These are phyloP conservation scores for Mormyrus proboscirostris DNA, from an alignment of 2,797 vertebrate genomes.

Conservation along the genomic window DNA sequence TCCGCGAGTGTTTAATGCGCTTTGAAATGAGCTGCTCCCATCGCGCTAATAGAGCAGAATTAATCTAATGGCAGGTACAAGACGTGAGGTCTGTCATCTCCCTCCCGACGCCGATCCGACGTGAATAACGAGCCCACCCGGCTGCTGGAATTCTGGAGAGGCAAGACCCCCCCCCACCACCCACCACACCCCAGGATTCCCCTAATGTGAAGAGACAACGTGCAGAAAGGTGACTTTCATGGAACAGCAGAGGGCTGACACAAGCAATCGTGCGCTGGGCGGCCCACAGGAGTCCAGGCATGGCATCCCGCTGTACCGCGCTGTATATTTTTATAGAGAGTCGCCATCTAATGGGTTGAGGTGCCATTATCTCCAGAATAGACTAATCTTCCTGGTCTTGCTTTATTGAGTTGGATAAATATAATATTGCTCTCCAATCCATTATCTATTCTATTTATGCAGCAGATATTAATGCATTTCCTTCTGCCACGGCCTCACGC, in stretches of 20 bases:
- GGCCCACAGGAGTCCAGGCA: conserved; percentile 48
- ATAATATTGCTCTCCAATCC: conserved; percentile 66
- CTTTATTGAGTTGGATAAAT: conserved; percentile 73
- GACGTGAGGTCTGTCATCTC: conserved; percentile 26
- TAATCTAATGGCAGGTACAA: conserved; percentile 31
- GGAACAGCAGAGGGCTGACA: conserved; percentile 56
- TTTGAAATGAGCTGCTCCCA: conserved; percentile 29
- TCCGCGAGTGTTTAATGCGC: conserved; percentile 27
- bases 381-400: conserved; percentile 65
- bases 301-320: conserved; percentile 42
- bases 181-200: conserved; percentile 1
- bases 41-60: conserved; percentile 28
- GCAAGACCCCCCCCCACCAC: neutral
- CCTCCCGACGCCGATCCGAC: conserved; percentile 23
- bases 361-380: conserved; percentile 68
- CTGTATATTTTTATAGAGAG: conserved; percentile 29
- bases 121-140: conserved; percentile 32
- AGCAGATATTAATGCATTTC: conserved; percentile 54
- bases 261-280: conserved; percentile 52
- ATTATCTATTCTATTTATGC: conserved; percentile 68
- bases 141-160: conserved; percentile 22
- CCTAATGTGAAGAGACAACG: conserved; percentile 23
- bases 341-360: conserved; percentile 57
- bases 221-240: conserved; percentile 59
- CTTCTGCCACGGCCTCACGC: conserved; percentile 29